Conservation (phyloP, 2,797 vertebrate genomes). For the Pipistrellus pygmaeus region DNA sequence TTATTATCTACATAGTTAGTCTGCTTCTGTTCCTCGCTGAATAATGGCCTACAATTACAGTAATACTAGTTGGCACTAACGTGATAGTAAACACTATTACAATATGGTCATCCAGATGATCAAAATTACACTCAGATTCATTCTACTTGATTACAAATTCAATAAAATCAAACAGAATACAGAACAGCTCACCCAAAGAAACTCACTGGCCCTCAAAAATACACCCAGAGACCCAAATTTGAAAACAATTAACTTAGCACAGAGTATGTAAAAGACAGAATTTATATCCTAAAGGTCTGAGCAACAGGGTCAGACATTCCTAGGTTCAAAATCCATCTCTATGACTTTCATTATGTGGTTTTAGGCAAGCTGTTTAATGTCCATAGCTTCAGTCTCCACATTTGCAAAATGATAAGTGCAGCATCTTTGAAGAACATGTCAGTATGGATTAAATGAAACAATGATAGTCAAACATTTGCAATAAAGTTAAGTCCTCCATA, state of each 20-base stretch:
- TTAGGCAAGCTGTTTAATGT: not conserved
- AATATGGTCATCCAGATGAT: conserved; percentile 9
- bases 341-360: not conserved
- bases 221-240: not conserved
- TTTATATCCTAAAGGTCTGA: not conserved
- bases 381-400: not conserved
- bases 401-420: not conserved
- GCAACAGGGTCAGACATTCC: not conserved
- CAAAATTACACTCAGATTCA: not conserved
- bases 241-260: not conserved
- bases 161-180: not conserved
- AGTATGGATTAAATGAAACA: not conserved
- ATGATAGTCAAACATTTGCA: not conserved
- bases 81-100: not conserved
- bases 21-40: not conserved
- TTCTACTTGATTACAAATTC: not conserved
- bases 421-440: not conserved
- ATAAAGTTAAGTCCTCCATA: not conserved
- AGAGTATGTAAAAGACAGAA: not conserved
- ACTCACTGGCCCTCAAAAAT: not conserved
- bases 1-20: not conserved
- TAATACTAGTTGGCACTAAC: not conserved
- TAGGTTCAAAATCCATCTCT: not conserved
- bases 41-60: not conserved
- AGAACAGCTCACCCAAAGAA: not conserved